Percentiles rank a stretch among this genome's conserved stretches.
These are phyloP conservation scores for Sapayoa aenigma DNA, from an alignment of 2,113 vertebrate genomes.

Conservation along the genomic window DNA sequence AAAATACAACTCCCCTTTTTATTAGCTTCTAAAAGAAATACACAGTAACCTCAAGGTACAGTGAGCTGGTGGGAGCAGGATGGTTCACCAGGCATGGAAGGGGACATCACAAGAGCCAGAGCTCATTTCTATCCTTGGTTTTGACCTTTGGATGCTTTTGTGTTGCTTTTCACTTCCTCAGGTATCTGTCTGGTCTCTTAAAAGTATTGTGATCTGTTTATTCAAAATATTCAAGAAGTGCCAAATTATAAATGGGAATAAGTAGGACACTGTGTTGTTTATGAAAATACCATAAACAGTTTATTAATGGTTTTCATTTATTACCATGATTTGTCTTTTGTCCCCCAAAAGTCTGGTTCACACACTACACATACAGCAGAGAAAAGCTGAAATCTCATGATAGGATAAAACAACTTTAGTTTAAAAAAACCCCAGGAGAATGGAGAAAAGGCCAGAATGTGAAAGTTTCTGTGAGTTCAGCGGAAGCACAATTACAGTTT, in stretches of 20 bases:
- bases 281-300: constrained; percentile 17
- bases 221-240: accelerated
- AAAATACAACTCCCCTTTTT: not conserved
- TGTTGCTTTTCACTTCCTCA: not conserved
- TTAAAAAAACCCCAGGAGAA: not conserved
- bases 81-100: not conserved
- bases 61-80: not conserved
- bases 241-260: not conserved
- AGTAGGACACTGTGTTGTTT: not conserved
- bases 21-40: not conserved
- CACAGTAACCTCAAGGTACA: not conserved
- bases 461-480: not conserved
- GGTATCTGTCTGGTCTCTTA: not conserved
- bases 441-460: not conserved
- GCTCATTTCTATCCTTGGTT: not conserved
- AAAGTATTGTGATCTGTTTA: not conserved
- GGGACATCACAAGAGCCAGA: accelerated
- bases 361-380: not conserved
- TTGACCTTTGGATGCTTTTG: not conserved
- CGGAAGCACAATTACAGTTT: constrained; percentile 28
- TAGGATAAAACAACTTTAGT: not conserved
- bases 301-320: constrained; percentile 20
- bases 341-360: not conserved
- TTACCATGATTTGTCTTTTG: not conserved
- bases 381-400: not conserved